These are phyloP conservation scores for Holothuria scabra DNA, from an alignment of 53 echinoderm and acorn worm genomes.

Conservation along the genomic window DNA sequence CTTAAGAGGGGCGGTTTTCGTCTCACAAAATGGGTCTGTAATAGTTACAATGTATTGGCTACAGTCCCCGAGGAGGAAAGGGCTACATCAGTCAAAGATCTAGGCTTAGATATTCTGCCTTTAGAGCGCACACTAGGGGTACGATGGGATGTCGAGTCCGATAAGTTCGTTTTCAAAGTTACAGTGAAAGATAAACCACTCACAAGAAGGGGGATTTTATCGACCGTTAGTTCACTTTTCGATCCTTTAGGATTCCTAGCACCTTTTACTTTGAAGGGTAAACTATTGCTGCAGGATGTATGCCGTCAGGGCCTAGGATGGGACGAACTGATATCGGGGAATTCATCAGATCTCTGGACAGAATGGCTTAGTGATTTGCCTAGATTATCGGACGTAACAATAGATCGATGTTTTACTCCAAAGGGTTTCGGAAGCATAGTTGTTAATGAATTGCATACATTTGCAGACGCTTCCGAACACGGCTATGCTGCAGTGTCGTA, in stretches of 20 bases:
- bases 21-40: conserved; percentile 56
- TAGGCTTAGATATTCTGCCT: conserved; percentile 9
- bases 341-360: background rate
- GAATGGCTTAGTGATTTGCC: conserved; percentile 49
- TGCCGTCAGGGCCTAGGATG: conserved; percentile 58
- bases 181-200: conserved; percentile 27
- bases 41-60: conserved; percentile 38
- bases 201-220: conserved; percentile 70
- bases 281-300: conserved; percentile 60
- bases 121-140: conserved; percentile 62
- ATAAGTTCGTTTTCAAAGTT: conserved; percentile 59
- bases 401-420: conserved; percentile 54
- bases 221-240: conserved; percentile 60
- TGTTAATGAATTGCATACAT: conserved; percentile 41
- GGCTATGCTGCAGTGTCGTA: conserved; percentile 66
- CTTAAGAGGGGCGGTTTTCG: conserved; percentile 46
- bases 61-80: conserved; percentile 57
- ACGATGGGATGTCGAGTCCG: conserved; percentile 52
- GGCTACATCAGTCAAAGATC: conserved; percentile 46
- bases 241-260: conserved; percentile 71
- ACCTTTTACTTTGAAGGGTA: conserved; percentile 62
- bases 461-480: conserved; percentile 65
- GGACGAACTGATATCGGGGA: conserved; percentile 47
- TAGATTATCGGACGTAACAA: conserved; percentile 6
- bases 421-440: background rate